Evolutionary conservation across 2,888 invertebrate species (phyloP).

Genomic region (Metallyticus violacea): DNA sequence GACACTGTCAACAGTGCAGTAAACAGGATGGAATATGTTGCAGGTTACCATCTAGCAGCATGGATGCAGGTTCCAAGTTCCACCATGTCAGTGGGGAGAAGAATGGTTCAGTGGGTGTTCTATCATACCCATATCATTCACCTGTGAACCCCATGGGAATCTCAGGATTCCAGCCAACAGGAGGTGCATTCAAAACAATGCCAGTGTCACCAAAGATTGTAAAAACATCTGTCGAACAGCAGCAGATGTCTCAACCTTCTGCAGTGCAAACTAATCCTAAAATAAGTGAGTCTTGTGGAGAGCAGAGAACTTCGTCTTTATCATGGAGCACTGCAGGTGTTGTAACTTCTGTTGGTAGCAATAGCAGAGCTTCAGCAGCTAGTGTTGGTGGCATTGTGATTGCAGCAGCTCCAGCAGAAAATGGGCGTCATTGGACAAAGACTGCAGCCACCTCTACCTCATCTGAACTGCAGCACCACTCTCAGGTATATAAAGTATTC

Average conservation of each 20-base stretch:
- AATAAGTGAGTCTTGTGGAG: background rate
- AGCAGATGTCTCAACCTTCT: slow-evolving; percentile 7
- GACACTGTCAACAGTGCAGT: too few species aligned
- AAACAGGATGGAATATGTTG: background rate
- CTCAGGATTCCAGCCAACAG: slow-evolving; percentile 85
- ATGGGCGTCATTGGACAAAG: slow-evolving; percentile 26
- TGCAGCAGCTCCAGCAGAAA: slow-evolving; percentile 20
- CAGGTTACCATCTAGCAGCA: slow-evolving; percentile 48
- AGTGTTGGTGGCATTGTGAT: slow-evolving; percentile 14
- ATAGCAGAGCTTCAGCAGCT: background rate
- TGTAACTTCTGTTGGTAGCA: slow-evolving; percentile 16
- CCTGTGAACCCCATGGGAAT: slow-evolving; percentile 79
- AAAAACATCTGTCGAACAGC: slow-evolving; percentile 21
- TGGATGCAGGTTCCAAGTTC: slow-evolving; percentile 53
- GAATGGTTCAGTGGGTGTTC: slow-evolving; percentile 47
- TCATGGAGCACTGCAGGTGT: slow-evolving; percentile 26
- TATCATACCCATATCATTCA: slow-evolving; percentile 61
- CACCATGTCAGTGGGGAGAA: slow-evolving; percentile 49
- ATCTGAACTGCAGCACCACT: background rate
- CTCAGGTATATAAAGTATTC: too few species aligned
- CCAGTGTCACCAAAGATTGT: slow-evolving; percentile 57
- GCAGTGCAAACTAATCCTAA: slow-evolving; percentile 4
- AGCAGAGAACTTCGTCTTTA: slow-evolving; percentile 1
- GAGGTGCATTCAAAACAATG: slow-evolving; percentile 87
- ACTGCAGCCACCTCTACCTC: slow-evolving; percentile 1